Conservation (phyloP, 2,797 vertebrate species). For the Aeoliscus strigatus region DNA sequence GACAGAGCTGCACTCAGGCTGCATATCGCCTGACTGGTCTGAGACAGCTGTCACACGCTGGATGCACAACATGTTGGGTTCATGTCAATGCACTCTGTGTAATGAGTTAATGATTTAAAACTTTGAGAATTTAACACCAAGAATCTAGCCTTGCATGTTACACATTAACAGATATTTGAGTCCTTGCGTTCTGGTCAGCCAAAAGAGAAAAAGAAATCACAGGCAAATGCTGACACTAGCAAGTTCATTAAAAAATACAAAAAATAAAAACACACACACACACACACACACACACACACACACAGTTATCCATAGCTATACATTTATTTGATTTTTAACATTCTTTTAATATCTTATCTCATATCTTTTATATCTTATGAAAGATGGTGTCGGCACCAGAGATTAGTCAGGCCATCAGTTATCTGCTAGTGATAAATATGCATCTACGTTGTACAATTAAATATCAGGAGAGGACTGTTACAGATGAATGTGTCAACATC, state of each 20-base stretch:
- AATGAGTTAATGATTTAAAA: no score
- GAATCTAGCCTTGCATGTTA: neutral
- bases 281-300: no score
- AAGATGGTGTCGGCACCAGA: no score
- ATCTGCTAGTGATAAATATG: neutral
- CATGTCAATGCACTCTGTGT: no score
- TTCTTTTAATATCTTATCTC: no score
- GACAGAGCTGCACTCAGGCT: slow-evolving; percentile 18
- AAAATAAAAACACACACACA: no score
- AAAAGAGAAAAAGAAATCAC: neutral
- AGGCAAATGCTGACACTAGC: no score
- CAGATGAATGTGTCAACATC: slow-evolving; percentile 11
- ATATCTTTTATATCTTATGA: no score
- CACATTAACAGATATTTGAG: neutral
- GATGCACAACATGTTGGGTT: slow-evolving; percentile 11
- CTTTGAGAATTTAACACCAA: no score
- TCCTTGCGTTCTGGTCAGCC: neutral
- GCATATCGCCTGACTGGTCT: slow-evolving; percentile 6
- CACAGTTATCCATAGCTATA: no score
- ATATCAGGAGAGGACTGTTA: neutral
- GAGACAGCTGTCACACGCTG: slow-evolving; percentile 19
- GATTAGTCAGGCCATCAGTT: neutral
- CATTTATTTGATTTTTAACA: no score
- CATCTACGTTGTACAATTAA: neutral
- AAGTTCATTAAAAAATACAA: no score